Base-by-base conservation (phyloP, 2,888 invertebrate genomes). In the Acanthosepion lycidas region DNA sequence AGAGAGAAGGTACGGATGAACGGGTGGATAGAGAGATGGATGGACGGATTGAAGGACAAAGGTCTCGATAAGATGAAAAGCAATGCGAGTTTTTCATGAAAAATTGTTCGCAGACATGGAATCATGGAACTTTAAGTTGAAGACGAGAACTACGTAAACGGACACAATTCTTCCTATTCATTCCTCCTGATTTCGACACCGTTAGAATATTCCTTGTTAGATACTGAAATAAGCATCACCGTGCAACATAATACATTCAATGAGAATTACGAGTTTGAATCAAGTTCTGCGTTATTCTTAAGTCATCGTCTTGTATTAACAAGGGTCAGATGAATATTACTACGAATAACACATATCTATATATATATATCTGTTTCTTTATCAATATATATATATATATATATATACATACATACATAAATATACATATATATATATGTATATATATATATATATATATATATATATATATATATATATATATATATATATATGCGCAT, bases 81-180 rank as follows among this genome's bases (percentile, higher is more conserved):
- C n/a, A n/a, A 33, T 78, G 78, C 78, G 15, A 78, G 78, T 78
- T 78, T 33, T 78, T n/a, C 33, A 33, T 9, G 9, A 78, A 78
- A n/a, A n/a, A 78, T 78, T 78, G 78, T 78, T 78, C 78, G n/a
- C 78, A 78, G 78, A 78, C 78, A 78, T 78, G n/a, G 78, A 78
- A 78, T 33, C 78, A 78, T 78, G 78, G 78, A n/a, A 78, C 78
- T 28, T 78, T 78, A 6, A 78, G 6, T 8, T n/a, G n/a, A n/a
- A n/a, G n/a, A 78, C 78, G 33, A 2, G 33, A 78, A 15, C n/a
- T 78, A 15, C 33, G 33, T 78, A 78, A 78, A n/a, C 15, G n/a
- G 15, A 78, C 5, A 33, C n/a, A 33, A 12, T 33, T n/a, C n/a
- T 26, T 8, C 26, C 28, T 78, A n/a, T 78, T n/a, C n/a, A 33